Evolutionary conservation across 1,140 invertebrate species (phyloP).

Genomic region (Caenorhabditis remanei): DNA sequence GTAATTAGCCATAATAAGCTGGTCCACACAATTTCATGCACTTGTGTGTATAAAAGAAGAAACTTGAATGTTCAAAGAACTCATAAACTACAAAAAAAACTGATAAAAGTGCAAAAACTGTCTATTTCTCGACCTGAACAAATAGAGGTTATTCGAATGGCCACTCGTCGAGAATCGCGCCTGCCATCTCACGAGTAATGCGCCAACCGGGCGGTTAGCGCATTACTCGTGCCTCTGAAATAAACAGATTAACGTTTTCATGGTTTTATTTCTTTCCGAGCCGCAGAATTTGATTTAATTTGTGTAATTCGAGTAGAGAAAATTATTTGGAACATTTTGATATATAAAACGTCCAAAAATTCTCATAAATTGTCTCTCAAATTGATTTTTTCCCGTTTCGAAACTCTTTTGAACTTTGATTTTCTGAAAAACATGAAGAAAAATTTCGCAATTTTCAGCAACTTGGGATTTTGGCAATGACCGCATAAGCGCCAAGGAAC

Average conservation of each 20-base stretch:
- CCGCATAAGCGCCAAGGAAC: constrained; percentile 39
- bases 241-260: not conserved
- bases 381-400: not conserved
- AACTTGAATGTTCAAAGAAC: not conserved
- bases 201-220: not conserved
- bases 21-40: too few relatives aligned
- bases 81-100: not conserved
- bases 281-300: not conserved
- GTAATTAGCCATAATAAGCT: too few relatives aligned
- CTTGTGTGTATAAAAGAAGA: too few relatives aligned
- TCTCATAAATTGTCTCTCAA: not conserved
- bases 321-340: not conserved
- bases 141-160: constrained; percentile 34
- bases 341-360: not conserved
- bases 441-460: constrained; percentile 46
- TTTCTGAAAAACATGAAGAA: not conserved
- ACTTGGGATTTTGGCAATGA: constrained; percentile 39
- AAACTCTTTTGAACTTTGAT: not conserved
- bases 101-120: not conserved
- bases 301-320: not conserved
- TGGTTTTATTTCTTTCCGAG: not conserved
- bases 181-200: not conserved
- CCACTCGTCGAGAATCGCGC: constrained; percentile 10
- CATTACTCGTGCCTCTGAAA: not conserved
- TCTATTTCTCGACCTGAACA: not conserved